Evolutionary conservation across 2,797 vertebrate species (phyloP).

Genomic region (Hoplostethus mediterraneus): DNA sequence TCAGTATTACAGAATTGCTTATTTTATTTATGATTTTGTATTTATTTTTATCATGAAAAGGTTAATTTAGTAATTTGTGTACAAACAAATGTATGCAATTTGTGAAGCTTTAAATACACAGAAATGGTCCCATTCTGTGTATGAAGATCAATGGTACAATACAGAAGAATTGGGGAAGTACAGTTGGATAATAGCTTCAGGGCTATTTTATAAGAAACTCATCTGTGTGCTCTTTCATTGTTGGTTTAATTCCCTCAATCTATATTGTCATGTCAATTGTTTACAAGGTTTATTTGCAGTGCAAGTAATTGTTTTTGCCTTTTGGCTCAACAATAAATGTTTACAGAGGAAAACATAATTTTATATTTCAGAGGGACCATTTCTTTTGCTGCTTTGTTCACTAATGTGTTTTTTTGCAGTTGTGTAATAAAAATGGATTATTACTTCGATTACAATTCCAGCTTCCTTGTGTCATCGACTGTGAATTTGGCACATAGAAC

Average conservation of each 20-base stretch:
- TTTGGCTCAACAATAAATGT: constrained; percentile 59
- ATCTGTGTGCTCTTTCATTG: constrained; percentile 47
- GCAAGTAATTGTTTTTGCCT: constrained; percentile 46
- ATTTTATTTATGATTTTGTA: not conserved
- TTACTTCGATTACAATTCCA: not conserved
- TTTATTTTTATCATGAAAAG: not conserved
- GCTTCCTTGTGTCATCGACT: not conserved
- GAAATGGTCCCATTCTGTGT: not conserved
- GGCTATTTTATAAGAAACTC: constrained; percentile 13
- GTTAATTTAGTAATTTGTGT: too few relatives aligned
- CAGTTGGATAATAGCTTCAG: constrained; percentile 17
- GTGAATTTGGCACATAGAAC: not conserved
- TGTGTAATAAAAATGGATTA: constrained; percentile 37
- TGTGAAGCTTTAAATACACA: not conserved
- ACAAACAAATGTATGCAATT: not conserved
- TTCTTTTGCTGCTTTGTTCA: constrained; percentile 22
- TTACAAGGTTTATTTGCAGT: constrained; percentile 64
- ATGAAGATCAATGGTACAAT: too few relatives aligned
- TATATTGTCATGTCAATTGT: constrained; percentile 38
- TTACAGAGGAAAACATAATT: constrained; percentile 50
- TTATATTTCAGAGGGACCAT: constrained; percentile 23
- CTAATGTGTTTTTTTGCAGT: constrained; percentile 8
- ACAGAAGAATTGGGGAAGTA: not conserved
- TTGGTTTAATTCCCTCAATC: constrained; percentile 27
- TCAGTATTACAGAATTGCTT: constrained; percentile 1